Conservation (phyloP, 2,797 vertebrate species). For the Allobates femoralis region DNA sequence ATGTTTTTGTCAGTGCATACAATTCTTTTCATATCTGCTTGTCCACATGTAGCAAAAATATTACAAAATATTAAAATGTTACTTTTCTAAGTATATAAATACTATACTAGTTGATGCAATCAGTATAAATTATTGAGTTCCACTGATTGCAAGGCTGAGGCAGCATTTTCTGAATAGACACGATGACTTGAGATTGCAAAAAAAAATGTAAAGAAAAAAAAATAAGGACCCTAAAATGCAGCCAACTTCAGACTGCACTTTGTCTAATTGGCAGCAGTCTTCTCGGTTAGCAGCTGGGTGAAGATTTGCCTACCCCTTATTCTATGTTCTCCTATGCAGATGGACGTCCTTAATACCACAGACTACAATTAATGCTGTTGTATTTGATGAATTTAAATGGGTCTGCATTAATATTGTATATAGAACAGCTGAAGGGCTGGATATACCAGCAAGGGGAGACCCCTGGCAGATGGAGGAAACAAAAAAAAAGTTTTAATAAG, state of each 20-base stretch:
- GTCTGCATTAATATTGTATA: constrained; percentile 95
- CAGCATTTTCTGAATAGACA: constrained; percentile 8
- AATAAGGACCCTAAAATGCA: constrained; percentile 7
- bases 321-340: constrained; percentile 86
- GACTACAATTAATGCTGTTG: constrained; percentile 82
- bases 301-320: constrained; percentile 77
- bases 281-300: constrained; percentile 80
- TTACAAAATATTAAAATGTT: background rate
- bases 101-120: background rate
- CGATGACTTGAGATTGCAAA: constrained; percentile 11
- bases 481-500: constrained; percentile 85
- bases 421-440: constrained; percentile 89
- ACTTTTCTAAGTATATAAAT: background rate
- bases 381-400: constrained; percentile 79
- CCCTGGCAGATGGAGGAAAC: constrained; percentile 96
- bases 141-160: background rate
- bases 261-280: constrained; percentile 82
- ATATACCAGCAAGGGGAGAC: constrained; percentile 80
- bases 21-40: background rate
- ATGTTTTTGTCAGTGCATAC: too few relatives aligned
- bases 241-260: constrained; percentile 71
- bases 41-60: background rate
- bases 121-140: background rate
- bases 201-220: background rate
- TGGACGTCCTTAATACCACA: constrained; percentile 82